phyloP scores from a whole-genome alignment of 2,888 invertebrate genomes.

The Eugnorisma glareosa region DNA sequence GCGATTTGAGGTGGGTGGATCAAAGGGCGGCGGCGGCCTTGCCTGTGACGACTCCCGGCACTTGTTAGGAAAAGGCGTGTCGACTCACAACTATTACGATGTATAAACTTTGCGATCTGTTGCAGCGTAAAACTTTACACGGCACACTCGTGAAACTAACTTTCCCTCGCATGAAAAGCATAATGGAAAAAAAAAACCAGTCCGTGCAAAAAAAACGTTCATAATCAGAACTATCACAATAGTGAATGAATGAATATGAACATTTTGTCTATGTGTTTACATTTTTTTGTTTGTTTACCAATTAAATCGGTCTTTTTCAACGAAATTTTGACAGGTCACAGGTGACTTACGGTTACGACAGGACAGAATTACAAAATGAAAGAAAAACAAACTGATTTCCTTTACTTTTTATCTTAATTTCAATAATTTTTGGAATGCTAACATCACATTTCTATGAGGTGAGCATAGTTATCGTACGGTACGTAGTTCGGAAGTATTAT shows the following conservation, averaged over 20 bases:
- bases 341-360: no score
- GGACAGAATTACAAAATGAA: conserved; percentile 28
- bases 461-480: conserved; percentile 26
- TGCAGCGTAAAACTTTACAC: conserved; percentile 70
- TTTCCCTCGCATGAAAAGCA: conserved; percentile 11
- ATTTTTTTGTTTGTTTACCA: conserved; percentile 12
- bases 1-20: conserved; percentile 90
- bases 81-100: conserved; percentile 85
- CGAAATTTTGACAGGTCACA: conserved; percentile 22
- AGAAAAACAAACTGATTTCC: conserved; percentile 33
- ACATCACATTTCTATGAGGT: conserved; percentile 44
- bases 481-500: neutral
- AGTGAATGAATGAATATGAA: conserved; percentile 44
- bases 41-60: conserved; percentile 89
- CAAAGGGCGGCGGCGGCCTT: conserved; percentile 90
- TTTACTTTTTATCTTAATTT: neutral
- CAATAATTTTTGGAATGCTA: conserved; percentile 37
- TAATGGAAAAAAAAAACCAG: conserved; percentile 19
- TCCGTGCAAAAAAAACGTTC: conserved; percentile 10
- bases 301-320: neutral
- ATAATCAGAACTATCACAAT: neutral
- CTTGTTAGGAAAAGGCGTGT: conserved; percentile 91
- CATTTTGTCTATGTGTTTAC: conserved; percentile 53
- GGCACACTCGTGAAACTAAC: conserved; percentile 30
- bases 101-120: conserved; percentile 72